phyloP scores from a whole-genome alignment of 2,113 vertebrate species.

The Cheirogaleus medius region DNA sequence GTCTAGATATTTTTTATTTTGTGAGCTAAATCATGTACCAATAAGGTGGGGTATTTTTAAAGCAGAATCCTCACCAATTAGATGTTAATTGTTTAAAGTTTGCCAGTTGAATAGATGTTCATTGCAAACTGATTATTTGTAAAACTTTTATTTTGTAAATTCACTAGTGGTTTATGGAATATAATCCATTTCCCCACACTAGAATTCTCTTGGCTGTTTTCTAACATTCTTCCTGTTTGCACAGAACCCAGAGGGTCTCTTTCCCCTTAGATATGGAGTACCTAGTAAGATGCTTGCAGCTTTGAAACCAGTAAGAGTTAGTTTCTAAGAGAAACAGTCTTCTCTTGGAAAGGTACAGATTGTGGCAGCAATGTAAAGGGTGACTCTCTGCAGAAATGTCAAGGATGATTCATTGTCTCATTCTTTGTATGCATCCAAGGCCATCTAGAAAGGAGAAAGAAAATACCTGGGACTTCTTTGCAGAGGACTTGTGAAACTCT shows the following conservation, averaged over 20 bases:
- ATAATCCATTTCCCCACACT: background rate
- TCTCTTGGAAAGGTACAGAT: background rate
- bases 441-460: background rate
- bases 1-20: background rate
- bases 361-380: background rate
- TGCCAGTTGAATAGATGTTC: background rate
- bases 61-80: background rate
- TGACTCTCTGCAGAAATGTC: background rate
- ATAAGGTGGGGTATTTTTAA: background rate
- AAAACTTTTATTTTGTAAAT: background rate
- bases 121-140: background rate
- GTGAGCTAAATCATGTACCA: background rate
- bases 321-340: background rate
- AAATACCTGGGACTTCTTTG: background rate
- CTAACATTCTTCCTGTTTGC: background rate
- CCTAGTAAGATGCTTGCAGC: background rate
- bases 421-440: background rate
- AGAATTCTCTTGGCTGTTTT: background rate
- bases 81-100: conserved; percentile 1
- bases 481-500: background rate
- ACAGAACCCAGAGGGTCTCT: background rate
- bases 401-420: background rate
- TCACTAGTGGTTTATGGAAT: background rate
- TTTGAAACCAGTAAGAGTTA: background rate
- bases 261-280: background rate